Evolutionary conservation across 2,797 vertebrate species (phyloP).

Genomic region (Enteromius anoplus): DNA sequence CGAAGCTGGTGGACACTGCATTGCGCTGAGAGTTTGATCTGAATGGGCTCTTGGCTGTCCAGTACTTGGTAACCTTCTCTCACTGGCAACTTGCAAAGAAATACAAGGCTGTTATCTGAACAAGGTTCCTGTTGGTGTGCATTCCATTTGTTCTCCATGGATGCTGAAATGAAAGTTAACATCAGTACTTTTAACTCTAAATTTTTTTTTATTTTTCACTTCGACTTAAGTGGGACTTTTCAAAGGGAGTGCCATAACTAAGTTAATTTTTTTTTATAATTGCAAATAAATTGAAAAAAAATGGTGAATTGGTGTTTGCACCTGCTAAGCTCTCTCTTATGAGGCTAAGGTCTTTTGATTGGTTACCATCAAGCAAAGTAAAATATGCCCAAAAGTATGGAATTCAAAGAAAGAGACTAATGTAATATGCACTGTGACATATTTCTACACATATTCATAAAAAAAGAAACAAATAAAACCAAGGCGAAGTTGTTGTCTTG

Average conservation of each 20-base stretch:
- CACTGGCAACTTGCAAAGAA: slow-evolving; percentile 70
- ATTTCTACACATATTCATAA: background rate
- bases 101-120: slow-evolving; percentile 69
- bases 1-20: slow-evolving; percentile 77
- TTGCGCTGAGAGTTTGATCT: slow-evolving; percentile 72
- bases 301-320: background rate
- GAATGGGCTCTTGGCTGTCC: slow-evolving; percentile 50
- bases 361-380: background rate
- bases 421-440: background rate
- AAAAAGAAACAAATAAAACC: background rate
- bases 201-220: background rate
- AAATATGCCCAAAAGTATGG: background rate
- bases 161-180: slow-evolving; percentile 6
- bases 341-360: background rate
- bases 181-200: background rate
- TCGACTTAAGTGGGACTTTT: background rate
- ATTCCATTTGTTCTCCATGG: slow-evolving; percentile 51
- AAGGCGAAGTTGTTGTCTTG: background rate
- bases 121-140: slow-evolving; percentile 11
- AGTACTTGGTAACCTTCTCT: slow-evolving; percentile 30
- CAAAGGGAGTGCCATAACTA: background rate
- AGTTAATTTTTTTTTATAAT: background rate
- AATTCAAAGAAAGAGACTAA: background rate
- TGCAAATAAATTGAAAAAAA: background rate
- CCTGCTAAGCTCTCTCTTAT: background rate